phyloP scores from a whole-genome alignment of 2,113 vertebrate genomes.

The Lepidothrix coronata region DNA sequence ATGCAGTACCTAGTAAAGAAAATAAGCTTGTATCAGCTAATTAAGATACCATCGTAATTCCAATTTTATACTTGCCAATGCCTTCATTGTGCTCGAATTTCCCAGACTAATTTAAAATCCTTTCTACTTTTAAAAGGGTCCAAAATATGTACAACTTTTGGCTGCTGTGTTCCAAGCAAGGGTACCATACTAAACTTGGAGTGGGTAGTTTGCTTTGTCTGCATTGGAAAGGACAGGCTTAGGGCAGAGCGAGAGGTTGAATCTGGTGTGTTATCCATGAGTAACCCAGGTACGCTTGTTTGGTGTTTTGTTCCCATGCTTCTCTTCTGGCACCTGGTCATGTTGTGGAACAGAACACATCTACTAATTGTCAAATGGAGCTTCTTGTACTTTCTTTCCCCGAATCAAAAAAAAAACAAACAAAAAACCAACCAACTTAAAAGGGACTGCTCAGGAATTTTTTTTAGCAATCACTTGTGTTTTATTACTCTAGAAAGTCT shows the following conservation, averaged over 20 bases:
- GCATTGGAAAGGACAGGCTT: not conserved
- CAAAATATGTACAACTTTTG: not conserved
- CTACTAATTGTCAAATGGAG: not conserved
- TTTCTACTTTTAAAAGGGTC: not conserved
- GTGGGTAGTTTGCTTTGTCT: rapidly evolving
- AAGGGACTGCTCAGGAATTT: not conserved
- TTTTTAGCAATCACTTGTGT: not conserved
- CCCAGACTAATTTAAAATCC: not conserved
- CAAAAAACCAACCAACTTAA: not conserved
- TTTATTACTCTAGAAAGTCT: not conserved
- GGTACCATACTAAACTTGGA: not conserved
- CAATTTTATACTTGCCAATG: not conserved
- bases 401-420: not conserved
- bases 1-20: not conserved
- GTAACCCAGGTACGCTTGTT: not conserved
- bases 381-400: not conserved
- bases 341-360: rapidly evolving
- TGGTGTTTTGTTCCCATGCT: not conserved
- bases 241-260: not conserved
- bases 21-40: not conserved
- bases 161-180: not conserved
- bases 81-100: not conserved
- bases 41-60: not conserved
- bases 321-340: not conserved
- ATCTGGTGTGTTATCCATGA: not conserved